Conservation (phyloP, 2,113 vertebrate genomes). For the Megaceryle maxima region DNA sequence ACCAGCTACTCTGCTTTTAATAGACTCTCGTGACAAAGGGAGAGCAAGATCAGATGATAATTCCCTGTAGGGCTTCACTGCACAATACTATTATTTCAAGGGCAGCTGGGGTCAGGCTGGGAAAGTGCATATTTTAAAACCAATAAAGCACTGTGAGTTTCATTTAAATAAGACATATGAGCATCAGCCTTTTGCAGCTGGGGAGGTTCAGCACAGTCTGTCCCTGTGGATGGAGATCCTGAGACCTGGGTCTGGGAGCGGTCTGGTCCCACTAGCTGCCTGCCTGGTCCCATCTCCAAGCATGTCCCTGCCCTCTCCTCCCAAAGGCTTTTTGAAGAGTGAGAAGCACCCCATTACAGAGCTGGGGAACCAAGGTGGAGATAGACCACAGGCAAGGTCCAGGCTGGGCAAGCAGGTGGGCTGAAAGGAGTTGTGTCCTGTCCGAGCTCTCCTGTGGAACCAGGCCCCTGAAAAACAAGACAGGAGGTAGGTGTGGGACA, state of each 20-base stretch:
- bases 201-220: background rate
- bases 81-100: conserved; percentile 5
- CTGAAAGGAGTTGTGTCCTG: background rate
- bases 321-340: background rate
- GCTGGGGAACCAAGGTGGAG: background rate
- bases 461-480: background rate
- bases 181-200: background rate
- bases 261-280: background rate
- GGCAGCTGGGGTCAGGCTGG: conserved; percentile 5
- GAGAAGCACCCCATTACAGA: background rate
- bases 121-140: background rate
- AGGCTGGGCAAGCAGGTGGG: background rate
- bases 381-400: background rate
- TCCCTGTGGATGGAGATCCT: background rate
- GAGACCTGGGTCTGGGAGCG: background rate
- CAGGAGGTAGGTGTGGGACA: background rate
- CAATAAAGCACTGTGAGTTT: background rate
- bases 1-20: conserved; percentile 40
- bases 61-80: background rate
- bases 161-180: background rate
- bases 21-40: conserved; percentile 50
- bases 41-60: background rate
- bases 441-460: background rate
- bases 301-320: background rate
- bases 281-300: fast-evolving